Percentiles rank a stretch among this genome's conserved stretches.
Evolutionary conservation across 2,888 invertebrate genomes (phyloP).

Genomic region (Limnephilus lunatus): DNA sequence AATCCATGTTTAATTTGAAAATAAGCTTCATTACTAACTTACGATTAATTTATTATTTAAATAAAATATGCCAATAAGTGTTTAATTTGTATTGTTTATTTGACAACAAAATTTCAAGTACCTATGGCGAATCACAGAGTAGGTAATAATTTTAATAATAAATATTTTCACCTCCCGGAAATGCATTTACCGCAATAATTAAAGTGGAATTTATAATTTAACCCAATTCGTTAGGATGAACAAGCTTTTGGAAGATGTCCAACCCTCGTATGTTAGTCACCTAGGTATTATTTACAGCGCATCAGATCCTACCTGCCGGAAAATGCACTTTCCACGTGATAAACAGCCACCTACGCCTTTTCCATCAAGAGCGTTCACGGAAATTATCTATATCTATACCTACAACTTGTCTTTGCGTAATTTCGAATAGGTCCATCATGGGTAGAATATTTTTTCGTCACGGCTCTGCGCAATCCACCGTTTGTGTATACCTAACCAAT

Average conservation of each 20-base stretch:
- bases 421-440: too few relatives aligned
- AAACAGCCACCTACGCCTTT: neutral
- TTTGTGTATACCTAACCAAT: too few relatives aligned
- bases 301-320: neutral
- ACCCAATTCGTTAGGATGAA: neutral
- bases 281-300: neutral
- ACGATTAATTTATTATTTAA: too few relatives aligned
- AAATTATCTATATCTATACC: too few relatives aligned
- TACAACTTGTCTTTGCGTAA: neutral
- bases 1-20: neutral
- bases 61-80: too few relatives aligned
- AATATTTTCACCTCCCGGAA: neutral
- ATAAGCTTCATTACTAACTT: neutral
- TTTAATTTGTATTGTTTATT: neutral
- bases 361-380: neutral
- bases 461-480: too few relatives aligned
- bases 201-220: neutral
- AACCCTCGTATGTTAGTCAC: constrained; percentile 2
- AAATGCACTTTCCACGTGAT: neutral
- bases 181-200: neutral
- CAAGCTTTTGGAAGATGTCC: constrained; percentile 24
- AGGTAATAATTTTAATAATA: neutral
- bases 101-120: neutral
- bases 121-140: neutral
- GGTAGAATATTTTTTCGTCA: too few relatives aligned